These are phyloP conservation scores for Diplosoma virens DNA, from an alignment of 23 tunicate genomes.

Conservation along the genomic window DNA sequence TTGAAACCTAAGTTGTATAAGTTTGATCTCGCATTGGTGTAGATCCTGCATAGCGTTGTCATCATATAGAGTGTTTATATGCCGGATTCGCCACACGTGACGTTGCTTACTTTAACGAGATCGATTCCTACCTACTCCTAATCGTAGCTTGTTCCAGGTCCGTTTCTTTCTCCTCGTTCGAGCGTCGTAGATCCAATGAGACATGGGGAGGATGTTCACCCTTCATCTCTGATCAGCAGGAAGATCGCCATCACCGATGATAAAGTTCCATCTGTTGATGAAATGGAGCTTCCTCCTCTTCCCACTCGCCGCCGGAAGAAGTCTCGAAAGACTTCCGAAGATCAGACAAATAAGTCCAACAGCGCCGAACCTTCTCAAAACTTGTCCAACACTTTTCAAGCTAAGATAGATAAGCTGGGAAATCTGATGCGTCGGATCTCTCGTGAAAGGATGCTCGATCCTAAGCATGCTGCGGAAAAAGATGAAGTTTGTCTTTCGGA, in stretches of 20 bases:
- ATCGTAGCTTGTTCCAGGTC: neutral
- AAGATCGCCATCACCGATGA: neutral
- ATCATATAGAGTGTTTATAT: no score
- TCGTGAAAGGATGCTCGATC: no score
- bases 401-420: conserved; percentile 10
- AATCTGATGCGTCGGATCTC: neutral
- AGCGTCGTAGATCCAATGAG: no score
- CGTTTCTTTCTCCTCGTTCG: no score
- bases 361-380: neutral
- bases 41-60: no score
- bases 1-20: no score
- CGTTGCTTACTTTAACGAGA: no score
- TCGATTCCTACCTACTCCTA: no score
- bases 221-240: neutral
- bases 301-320: conserved; percentile 3
- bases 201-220: neutral
- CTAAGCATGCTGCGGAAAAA: no score
- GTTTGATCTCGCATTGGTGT: no score
- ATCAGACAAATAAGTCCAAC: neutral
- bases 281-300: neutral
- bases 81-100: no score
- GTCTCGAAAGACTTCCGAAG: neutral
- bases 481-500: no score
- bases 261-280: neutral
- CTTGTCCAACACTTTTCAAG: conserved; percentile 1